Evolutionary conservation across 2,888 invertebrate species (phyloP).

Genomic region (Perizoma affinitatum): DNA sequence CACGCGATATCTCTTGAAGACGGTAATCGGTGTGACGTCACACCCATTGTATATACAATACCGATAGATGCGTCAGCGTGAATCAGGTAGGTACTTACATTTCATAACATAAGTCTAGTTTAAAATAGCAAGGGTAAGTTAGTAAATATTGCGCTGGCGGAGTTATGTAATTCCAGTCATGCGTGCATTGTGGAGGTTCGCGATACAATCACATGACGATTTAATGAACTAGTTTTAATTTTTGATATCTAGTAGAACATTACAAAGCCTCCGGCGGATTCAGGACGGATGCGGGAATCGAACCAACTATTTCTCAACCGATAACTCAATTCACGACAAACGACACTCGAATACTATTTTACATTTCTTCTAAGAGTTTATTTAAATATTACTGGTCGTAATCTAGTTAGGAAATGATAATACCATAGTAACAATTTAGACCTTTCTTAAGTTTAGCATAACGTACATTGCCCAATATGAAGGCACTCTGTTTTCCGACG

Average conservation of each 20-base stretch:
- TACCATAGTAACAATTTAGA: conserved; percentile 1
- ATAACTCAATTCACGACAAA: not conserved
- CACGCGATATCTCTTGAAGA: conserved; percentile 11
- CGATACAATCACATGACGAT: not conserved
- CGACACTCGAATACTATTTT: not conserved
- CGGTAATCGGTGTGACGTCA: conserved; percentile 19
- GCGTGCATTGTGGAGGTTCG: conserved; percentile 7
- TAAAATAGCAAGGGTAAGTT: conserved; percentile 20
- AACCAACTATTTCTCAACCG: not conserved
- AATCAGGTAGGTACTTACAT: conserved; percentile 5
- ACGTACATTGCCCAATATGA: conserved; percentile 14
- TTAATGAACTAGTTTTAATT: not conserved
- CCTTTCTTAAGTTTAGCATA: conserved; percentile 4
- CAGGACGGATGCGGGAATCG: not conserved
- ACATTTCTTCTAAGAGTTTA: not conserved
- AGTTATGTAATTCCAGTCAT: conserved; percentile 19
- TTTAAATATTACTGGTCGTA: too few relatives aligned
- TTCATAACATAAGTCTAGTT: conserved; percentile 24
- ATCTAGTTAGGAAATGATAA: conserved; percentile 13
- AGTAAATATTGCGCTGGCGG: conserved; percentile 19
- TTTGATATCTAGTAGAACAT: too few relatives aligned
- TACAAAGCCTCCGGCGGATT: too few relatives aligned
- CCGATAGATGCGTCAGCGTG: conserved; percentile 7
- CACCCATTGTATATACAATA: not conserved
- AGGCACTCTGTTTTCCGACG: not conserved